Conservation (phyloP, 2,113 vertebrate species). For the Cyphomyrus discorhynchus region DNA sequence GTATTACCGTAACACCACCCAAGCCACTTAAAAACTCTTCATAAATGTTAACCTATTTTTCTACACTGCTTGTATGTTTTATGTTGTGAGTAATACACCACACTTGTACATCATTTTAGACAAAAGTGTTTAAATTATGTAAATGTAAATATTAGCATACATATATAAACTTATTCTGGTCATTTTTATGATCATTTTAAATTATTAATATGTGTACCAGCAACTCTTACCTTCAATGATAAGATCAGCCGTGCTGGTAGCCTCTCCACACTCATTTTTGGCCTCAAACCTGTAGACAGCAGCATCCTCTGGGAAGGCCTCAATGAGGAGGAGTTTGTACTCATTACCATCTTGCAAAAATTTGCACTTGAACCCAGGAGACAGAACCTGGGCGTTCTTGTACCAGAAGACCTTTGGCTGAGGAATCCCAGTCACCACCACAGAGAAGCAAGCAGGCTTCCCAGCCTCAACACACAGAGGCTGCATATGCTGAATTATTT, state of each 20-base stretch:
- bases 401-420: constrained; percentile 87
- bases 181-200: not conserved
- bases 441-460: constrained; percentile 87
- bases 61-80: not conserved
- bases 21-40: not conserved
- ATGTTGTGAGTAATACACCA: not conserved
- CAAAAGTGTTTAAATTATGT: not conserved
- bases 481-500: constrained; percentile 81
- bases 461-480: constrained; percentile 80
- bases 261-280: constrained; percentile 82
- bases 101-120: not conserved
- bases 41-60: not conserved
- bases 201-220: not conserved
- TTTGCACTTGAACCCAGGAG: constrained; percentile 94
- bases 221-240: constrained; percentile 77
- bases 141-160: not conserved
- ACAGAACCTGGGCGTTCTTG: constrained; percentile 85
- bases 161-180: not conserved
- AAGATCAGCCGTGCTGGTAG: constrained; percentile 78
- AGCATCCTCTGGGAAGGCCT: constrained; percentile 92
- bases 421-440: constrained; percentile 77
- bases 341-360: constrained; percentile 86
- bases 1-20: not conserved
- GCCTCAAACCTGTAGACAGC: constrained; percentile 87
- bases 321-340: constrained; percentile 85